Evolutionary conservation across 2,888 invertebrate genomes (phyloP), one percentile per base, ranked within the genome.

Genomic region (Slavum lentiscoides): DNA sequence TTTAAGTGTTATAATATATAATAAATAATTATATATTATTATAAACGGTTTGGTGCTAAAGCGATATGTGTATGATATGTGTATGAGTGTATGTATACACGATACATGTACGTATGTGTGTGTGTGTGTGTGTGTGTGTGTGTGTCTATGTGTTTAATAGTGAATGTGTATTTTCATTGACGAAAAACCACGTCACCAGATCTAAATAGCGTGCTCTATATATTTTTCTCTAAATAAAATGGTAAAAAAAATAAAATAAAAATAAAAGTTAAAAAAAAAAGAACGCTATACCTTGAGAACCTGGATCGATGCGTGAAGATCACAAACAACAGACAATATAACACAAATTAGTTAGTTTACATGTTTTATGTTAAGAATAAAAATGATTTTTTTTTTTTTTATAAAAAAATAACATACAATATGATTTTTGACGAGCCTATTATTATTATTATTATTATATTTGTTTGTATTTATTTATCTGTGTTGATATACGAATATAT

Each of bases 301-400:
- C 89, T 89, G 88, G 88, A 85, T 88, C 88, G 89, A 89, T 89
- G 88, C 88, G 87, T 87, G 85, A 84, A 86, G 85, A 82, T 83
- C 84, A 84, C 82, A 84, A 84, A 85, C 83, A 82, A 84, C 83
- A 83, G 83, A 83, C 82, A 85, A 85, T 55, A 80, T 58, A 80
- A 80, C 64, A 80, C 70, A 80, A 66, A 80, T 80, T 72, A 80
- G 62, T 80, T 80, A 80, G 80, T 80, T 80, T 72, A 80, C 72
- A 80, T 80, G 64, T 64, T 72, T 30, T 39, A 64, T 39, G 61
- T 77, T 66, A 55, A 64, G 37, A 73, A 53, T 30, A 30, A 30
- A 2, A 30, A 30, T 30, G 4, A 30, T 43, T 2, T 43, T 1
- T 49, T 49, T 49, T 49, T 49, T 49, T 30, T 30, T 30, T 30